phyloP scores from a whole-genome alignment of 2,113 vertebrate species.

The Microcebus murinus region DNA sequence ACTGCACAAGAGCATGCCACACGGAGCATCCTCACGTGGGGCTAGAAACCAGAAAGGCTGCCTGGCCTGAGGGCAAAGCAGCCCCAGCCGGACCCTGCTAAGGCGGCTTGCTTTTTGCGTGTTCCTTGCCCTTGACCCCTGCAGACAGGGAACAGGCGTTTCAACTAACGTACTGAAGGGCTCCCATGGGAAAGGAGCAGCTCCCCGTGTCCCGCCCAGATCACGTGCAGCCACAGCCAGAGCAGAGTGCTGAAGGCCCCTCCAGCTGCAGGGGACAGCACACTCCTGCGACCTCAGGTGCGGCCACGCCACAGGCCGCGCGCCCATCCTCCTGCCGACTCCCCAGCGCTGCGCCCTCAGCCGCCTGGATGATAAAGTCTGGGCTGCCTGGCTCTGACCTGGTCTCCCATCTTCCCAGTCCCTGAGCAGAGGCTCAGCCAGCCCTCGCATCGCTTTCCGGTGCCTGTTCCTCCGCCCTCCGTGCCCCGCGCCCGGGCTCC shows the following conservation, averaged over 20 bases:
- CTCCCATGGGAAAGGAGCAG: background rate
- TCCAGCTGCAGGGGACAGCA: no score
- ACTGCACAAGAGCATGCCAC: background rate
- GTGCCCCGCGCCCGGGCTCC: no score
- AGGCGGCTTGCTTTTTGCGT: background rate
- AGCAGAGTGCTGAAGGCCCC: background rate
- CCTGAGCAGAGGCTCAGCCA: no score
- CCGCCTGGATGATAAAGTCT: no score
- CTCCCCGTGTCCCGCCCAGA: background rate
- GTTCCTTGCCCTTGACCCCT: no score
- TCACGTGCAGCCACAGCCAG: background rate
- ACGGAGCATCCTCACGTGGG: fast-evolving
- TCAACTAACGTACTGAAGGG: background rate
- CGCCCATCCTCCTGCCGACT: no score
- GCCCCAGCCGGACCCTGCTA: no score
- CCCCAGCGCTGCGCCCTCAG: background rate
- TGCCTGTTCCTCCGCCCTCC: no score
- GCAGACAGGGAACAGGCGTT: background rate
- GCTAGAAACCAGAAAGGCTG: no score
- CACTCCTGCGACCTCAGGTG: background rate
- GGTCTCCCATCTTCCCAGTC: no score
- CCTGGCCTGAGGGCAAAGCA: fast-evolving
- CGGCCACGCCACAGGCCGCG: background rate
- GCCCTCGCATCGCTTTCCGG: no score
- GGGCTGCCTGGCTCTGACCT: no score